A percentile compares a stretch with the other conserved stretches of the same genome.
Evolutionary conservation across 2,888 invertebrate species (phyloP).

Genomic region (Drosophila multiciliata): DNA sequence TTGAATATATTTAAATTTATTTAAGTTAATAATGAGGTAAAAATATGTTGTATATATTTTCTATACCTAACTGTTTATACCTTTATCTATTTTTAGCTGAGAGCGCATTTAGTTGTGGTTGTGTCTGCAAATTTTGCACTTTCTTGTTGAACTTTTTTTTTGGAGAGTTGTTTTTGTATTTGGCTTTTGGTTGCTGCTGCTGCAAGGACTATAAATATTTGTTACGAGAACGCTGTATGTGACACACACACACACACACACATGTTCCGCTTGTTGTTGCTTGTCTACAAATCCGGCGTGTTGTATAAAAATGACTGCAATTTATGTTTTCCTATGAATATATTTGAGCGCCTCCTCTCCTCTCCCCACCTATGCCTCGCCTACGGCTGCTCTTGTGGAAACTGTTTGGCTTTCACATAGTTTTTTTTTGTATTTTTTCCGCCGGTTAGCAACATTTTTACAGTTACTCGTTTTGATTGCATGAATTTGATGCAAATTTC

Average conservation of each 20-base stretch:
- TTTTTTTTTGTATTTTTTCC: neutral
- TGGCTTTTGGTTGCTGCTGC: constrained; percentile 29
- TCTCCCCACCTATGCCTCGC: neutral
- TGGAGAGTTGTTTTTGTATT: constrained; percentile 27
- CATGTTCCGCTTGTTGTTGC: constrained; percentile 31
- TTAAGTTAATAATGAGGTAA: neutral
- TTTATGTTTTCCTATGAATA: constrained; percentile 83
- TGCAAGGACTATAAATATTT: constrained; percentile 78
- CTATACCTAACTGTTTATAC: neutral
- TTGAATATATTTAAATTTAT: neutral
- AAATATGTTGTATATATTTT: neutral
- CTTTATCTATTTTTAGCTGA: neutral
- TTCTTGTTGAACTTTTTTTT: constrained; percentile 33
- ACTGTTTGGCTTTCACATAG: constrained; percentile 31
- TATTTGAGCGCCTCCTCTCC: constrained; percentile 50
- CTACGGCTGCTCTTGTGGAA: neutral
- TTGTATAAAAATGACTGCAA: constrained; percentile 82
- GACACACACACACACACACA: constrained; percentile 32
- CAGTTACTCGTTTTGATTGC: constrained; percentile 75
- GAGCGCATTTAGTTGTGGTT: constrained; percentile 6
- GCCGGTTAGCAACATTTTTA: constrained; percentile 2
- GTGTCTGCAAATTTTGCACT: neutral
- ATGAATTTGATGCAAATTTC: constrained; percentile 77
- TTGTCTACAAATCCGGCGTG: constrained; percentile 79
- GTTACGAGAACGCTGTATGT: constrained; percentile 61